Evolutionary conservation across 2,888 invertebrate genomes (phyloP), one percentile per base, ranked within the genome.

Genomic region (Acrocyrtus sp.): DNA sequence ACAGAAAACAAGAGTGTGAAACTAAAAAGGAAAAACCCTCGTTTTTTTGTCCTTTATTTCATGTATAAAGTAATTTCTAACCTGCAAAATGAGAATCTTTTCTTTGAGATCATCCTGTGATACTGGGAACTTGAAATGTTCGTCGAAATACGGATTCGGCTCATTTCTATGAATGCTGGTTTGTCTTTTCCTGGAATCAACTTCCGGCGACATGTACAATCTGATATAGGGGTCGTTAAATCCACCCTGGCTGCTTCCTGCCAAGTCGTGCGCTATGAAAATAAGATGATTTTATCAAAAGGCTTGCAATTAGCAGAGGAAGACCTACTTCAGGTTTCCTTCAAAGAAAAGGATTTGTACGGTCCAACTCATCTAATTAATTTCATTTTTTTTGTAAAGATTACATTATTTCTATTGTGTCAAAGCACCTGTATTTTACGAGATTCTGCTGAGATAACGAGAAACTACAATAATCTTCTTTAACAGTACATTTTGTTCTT

Each of bases 91-190:
- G 56, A 94, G 85, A 24, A 89, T 90, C 84, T 92, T 93, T 70
- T 93, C 92, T 61, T 90, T 89, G 50, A 95, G 86, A 79, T 95
- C 94, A 80, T 95, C 95, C 81, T 93, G 92, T 15, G 94, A 93
- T 8, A 95, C 92, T 0, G 95, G 95, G 83, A 95, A 95, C 85
- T 95, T 95, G 86, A 95, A 95, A 83, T 92, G 92, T 83, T 95
- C 94, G 86, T 95, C 93, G 84, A 94, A 95, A 85, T 91, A 91
- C 0, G 95, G 95, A 85, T 94, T 93, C 8, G 91, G 89, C 81
- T 94, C 92, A 83, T 93, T 93, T 72, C 93, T 88, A 83, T 93
- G 92, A 53, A 94, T 92, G 15, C 90, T 89, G 0, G 95, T 94
- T 84, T 95, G 94, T 3, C 95, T 89, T 76, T 93, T 92, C 53